Evolutionary conservation across 2,888 invertebrate genomes (phyloP).

Genomic region (Teleiodes luculella): DNA sequence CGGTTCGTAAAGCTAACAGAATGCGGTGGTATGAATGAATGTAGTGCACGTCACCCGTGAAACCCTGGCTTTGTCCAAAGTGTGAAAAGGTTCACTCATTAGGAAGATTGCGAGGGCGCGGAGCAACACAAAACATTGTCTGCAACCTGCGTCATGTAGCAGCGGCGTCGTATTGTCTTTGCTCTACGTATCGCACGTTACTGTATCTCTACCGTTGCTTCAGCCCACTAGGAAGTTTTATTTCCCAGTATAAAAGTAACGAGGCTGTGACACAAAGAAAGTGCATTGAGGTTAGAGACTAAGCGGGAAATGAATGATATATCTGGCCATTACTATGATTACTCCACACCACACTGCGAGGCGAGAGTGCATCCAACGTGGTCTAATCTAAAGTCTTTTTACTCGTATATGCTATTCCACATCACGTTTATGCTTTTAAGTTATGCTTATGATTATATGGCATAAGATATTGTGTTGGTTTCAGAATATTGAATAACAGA

Average conservation of each 20-base stretch:
- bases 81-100: constrained; percentile 78
- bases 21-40: constrained; percentile 47
- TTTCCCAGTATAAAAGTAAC: constrained; percentile 53
- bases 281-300: constrained; percentile 59
- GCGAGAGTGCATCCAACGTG: constrained; percentile 4
- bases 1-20: constrained; percentile 29
- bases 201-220: constrained; percentile 52
- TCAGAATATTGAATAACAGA: too few species aligned
- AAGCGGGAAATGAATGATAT: constrained; percentile 47
- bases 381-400: constrained; percentile 3
- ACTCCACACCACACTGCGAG: constrained; percentile 20
- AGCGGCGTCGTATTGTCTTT: constrained; percentile 54
- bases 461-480: too few species aligned
- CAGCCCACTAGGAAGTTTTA: constrained; percentile 56
- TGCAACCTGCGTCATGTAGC: constrained; percentile 39
- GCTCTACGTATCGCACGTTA: constrained; percentile 32
- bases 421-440: background rate
- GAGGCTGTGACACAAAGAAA: constrained; percentile 55
- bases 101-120: constrained; percentile 77
- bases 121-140: constrained; percentile 60
- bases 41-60: constrained; percentile 70
- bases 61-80: constrained; percentile 71
- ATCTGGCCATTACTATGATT: constrained; percentile 58
- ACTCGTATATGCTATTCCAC: too few species aligned
- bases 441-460: too few species aligned